phyloP scores from a whole-genome alignment of 1,140 invertebrate genomes.

The Oryzaephilus surinamensis region DNA sequence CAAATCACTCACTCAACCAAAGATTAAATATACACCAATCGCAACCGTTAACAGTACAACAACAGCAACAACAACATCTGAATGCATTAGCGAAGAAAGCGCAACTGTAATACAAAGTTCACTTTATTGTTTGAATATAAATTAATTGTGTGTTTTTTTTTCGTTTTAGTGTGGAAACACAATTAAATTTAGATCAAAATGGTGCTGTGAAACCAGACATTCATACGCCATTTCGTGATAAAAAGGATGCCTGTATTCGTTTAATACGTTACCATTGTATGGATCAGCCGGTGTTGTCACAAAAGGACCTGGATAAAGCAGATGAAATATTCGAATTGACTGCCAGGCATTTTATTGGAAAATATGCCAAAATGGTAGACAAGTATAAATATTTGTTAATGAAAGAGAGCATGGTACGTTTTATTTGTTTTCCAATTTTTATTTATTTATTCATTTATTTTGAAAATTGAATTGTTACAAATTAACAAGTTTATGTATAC shows the following conservation, averaged over 20 bases:
- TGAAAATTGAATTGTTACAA: too few relatives aligned
- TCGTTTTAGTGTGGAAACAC: conserved; percentile 54
- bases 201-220: conserved; percentile 67
- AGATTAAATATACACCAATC: conserved; percentile 8
- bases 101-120: conserved; percentile 19
- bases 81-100: conserved; percentile 20
- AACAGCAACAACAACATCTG: conserved; percentile 5
- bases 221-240: conserved; percentile 59
- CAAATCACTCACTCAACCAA: conserved; percentile 9
- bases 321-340: conserved; percentile 68
- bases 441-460: background rate
- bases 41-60: conserved; percentile 7
- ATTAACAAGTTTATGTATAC: too few relatives aligned
- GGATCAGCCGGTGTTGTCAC: conserved; percentile 54
- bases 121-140: background rate
- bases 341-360: conserved; percentile 59
- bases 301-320: conserved; percentile 59
- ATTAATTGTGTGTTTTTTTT: conserved; percentile 9
- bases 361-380: conserved; percentile 62
- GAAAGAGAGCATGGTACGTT: conserved; percentile 72
- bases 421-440: background rate
- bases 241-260: conserved; percentile 66
- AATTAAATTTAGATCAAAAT: conserved; percentile 67
- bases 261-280: conserved; percentile 75
- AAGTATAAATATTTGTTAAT: conserved; percentile 71